phyloP scores from a whole-genome alignment of 2,113 vertebrate genomes.

The Chaetorhynchus papuensis region DNA sequence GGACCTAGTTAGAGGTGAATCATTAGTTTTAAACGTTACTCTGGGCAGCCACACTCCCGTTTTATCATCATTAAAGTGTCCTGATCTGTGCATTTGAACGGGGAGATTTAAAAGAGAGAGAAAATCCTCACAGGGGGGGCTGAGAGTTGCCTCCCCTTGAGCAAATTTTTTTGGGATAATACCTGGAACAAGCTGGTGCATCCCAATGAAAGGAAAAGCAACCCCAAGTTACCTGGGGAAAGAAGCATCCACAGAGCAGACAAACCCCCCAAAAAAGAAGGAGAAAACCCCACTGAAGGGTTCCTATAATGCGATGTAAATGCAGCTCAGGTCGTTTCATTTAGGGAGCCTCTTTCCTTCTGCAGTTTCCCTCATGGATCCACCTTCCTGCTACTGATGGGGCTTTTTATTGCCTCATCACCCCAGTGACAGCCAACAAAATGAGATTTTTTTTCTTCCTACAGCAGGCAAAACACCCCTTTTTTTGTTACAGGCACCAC shows the following conservation, averaged over 20 bases:
- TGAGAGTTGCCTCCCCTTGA: neutral
- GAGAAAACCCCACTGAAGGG: neutral
- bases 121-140: slow-evolving; percentile 4
- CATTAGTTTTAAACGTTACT: slow-evolving; percentile 47
- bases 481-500: neutral
- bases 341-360: neutral
- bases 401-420: neutral
- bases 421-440: neutral
- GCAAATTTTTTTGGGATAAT: slow-evolving; percentile 18
- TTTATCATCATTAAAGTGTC: slow-evolving; percentile 13
- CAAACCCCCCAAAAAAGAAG: neutral
- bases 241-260: neutral
- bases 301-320: neutral
- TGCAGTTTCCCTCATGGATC: neutral
- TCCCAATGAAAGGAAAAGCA: neutral
- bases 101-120: neutral
- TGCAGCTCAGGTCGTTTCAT: neutral
- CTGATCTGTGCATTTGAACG: neutral
- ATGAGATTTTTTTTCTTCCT: neutral
- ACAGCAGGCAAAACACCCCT: neutral
- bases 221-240: neutral
- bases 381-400: neutral
- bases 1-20: slow-evolving; percentile 40
- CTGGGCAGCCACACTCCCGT: neutral
- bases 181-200: neutral